A percentile compares a stretch with the other conserved stretches of the same genome.
Evolutionary conservation across 2,797 vertebrate species (phyloP).

Genomic region (Taenioides sp.): DNA sequence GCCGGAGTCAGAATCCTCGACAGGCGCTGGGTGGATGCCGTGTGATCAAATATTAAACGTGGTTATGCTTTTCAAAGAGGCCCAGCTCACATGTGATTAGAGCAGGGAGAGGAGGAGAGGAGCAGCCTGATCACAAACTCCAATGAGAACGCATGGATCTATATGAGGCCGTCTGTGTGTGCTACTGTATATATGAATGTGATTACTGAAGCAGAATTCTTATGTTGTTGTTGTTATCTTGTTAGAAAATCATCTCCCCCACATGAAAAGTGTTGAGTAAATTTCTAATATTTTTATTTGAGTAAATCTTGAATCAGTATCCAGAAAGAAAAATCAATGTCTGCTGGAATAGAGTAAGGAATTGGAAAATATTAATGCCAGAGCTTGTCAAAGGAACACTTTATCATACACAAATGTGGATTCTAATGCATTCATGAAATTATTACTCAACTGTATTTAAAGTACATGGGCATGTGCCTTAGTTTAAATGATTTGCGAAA

Average conservation of each 20-base stretch:
- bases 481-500: too few species aligned
- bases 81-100: slow-evolving; percentile 89
- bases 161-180: background rate
- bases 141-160: background rate
- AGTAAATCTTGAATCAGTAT: background rate
- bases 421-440: too few species aligned
- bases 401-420: too few species aligned
- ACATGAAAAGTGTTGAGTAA: background rate
- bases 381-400: too few species aligned
- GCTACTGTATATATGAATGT: background rate
- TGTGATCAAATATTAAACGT: slow-evolving; percentile 99
- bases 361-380: too few species aligned
- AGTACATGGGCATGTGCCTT: too few species aligned
- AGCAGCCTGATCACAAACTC: slow-evolving; percentile 77
- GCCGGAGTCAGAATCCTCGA: slow-evolving; percentile 87
- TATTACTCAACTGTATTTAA: too few species aligned
- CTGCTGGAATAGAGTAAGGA: too few species aligned
- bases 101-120: slow-evolving; percentile 73
- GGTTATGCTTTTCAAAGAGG: slow-evolving; percentile 94
- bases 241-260: too few species aligned
- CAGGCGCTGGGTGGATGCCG: slow-evolving; percentile 92
- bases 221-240: too few species aligned
- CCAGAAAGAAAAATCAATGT: background rate
- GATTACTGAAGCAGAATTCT: background rate
- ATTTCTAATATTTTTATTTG: background rate